Evolutionary conservation across 2,797 vertebrate species (phyloP).

Genomic region (Anas capensis): DNA sequence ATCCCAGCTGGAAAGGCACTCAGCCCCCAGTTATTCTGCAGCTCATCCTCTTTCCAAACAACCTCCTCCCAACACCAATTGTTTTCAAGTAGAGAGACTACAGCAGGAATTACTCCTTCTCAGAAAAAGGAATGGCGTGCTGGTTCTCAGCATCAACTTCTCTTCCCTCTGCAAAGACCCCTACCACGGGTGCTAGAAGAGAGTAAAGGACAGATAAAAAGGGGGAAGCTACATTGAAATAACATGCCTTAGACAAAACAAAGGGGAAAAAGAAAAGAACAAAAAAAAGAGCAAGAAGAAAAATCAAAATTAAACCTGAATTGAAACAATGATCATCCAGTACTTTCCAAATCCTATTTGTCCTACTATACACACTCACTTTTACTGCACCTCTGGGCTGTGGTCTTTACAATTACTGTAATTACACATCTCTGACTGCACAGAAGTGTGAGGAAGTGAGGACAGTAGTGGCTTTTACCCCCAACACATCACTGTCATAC

Average conservation of each 20-base stretch:
- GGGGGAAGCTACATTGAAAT: not conserved
- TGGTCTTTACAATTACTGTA: not conserved
- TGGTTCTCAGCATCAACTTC: not conserved
- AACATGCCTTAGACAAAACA: not conserved
- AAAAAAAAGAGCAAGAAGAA: not conserved
- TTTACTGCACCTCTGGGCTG: not conserved
- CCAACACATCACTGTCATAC: not conserved
- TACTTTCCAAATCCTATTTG: not conserved
- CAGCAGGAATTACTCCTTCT: not conserved
- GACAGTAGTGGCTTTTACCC: not conserved
- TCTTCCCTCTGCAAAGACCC: not conserved
- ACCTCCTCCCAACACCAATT: not conserved
- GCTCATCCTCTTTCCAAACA: not conserved
- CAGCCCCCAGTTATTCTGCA: not conserved
- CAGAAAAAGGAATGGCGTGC: rapidly evolving
- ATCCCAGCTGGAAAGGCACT: not conserved
- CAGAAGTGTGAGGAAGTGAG: not conserved
- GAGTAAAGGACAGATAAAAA: not conserved
- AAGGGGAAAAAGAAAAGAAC: not conserved
- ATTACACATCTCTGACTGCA: not conserved
- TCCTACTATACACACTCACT: too few species aligned
- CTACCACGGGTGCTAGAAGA: not conserved
- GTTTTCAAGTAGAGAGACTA: not conserved
- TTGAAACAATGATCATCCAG: not conserved
- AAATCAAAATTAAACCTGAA: not conserved